Base-by-base conservation (phyloP, 2,797 vertebrate species). In the Karalla daura region DNA sequence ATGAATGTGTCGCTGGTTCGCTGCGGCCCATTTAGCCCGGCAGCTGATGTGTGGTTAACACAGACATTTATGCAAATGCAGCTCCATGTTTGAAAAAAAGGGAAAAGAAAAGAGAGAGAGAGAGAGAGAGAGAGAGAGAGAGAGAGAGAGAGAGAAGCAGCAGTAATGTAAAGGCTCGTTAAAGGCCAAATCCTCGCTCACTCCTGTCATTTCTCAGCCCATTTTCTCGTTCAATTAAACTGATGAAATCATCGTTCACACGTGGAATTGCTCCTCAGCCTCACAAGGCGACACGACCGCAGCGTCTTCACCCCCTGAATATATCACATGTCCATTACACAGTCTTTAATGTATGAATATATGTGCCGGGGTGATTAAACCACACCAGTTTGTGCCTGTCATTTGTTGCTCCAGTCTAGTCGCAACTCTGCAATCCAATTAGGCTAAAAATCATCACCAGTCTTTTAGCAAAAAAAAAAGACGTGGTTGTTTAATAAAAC, bases 11-110 rank as follows among this genome's bases (percentile, higher is more conserved):
- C 66, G 73, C 83, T 80, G 67, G 66, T 83, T 87, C 79, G 81
- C 85, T 39, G 73, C 72, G 84, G 81, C 80, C 74, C 87, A 90
- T 89, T 88, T 88, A 83, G 70, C 78, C 78, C 82, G 79, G 84
- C 84, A 85, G 86, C 82, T 87, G 81, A 88, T 85, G 90, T 85
- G 88, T 84, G 73, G 80, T 90, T 90, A 89, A 89, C 83, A 82
- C 80, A 85, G 81, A 88, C 86, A 81, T 89, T 88, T 89, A 90
- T 89, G 85, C 83, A 88, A 91, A 91, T 90, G 85, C 76, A 50
- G 71, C 27, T 40, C 52, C 5, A 20, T 51, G 77, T 76, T 87
- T 70, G 45, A 79, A 77, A 72, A 68, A 76, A 30, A 30, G 28
- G n/a, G n/a, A n/a, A n/a, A n/a, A n/a, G n/a, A n/a, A 72, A 68